These are phyloP conservation scores for Erithacus rubecula DNA, from an alignment of 2,797 vertebrate species.

Conservation along the genomic window DNA sequence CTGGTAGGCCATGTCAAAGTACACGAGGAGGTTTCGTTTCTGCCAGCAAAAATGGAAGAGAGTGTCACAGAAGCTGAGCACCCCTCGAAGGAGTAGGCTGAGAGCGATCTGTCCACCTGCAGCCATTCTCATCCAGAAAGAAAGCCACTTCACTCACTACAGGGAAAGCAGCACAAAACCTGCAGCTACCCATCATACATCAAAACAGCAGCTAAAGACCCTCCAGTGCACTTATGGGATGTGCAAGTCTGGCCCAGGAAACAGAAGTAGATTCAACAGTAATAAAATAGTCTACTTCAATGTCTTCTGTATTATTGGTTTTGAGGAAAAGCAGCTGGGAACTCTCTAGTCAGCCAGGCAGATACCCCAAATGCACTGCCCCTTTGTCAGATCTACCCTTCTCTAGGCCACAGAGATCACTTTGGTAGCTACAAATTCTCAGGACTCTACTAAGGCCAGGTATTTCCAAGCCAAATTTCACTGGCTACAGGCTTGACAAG, in stretches of 20 bases:
- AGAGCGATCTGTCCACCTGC: rapidly evolving
- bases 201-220: background rate
- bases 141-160: background rate
- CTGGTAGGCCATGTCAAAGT: conserved; percentile 99
- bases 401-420: background rate
- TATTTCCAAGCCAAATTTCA: background rate
- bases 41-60: conserved; percentile 53
- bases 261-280: background rate
- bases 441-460: background rate
- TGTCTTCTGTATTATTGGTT: background rate
- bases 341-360: background rate
- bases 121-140: background rate
- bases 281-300: background rate
- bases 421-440: background rate
- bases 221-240: background rate
- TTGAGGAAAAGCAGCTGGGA: background rate
- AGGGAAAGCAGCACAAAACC: background rate
- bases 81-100: background rate
- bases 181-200: background rate
- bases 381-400: background rate
- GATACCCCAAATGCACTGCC: background rate
- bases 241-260: background rate
- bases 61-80: background rate
- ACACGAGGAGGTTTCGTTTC: conserved; percentile 94
- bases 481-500: background rate